A percentile compares a stretch with the other conserved stretches of the same genome.
Conservation (phyloP, 2,797 vertebrate species). For the Tachyglossus aculeatus region DNA sequence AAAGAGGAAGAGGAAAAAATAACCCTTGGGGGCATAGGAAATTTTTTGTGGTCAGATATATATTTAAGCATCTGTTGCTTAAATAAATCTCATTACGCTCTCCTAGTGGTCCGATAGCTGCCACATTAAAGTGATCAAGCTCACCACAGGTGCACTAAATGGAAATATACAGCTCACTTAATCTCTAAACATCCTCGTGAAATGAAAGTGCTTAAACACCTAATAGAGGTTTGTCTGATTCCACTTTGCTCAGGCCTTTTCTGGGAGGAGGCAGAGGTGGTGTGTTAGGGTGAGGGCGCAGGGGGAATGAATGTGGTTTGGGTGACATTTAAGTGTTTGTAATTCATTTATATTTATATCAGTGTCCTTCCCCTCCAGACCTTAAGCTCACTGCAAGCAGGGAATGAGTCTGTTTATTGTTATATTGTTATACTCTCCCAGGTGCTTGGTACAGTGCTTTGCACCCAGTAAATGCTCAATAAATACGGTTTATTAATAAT, state of each 20-base stretch:
- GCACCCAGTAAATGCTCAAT: no score
- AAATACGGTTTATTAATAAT: no score
- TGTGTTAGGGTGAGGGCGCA: no score
- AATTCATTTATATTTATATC: no score
- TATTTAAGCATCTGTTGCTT: conserved; percentile 56
- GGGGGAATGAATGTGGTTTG: no score
- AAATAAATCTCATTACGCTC: conserved; percentile 64
- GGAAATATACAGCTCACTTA: conserved; percentile 61
- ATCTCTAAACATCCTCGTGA: conserved; percentile 60
- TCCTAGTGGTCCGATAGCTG: conserved; percentile 52
- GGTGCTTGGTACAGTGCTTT: no score
- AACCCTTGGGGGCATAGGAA: conserved; percentile 53
- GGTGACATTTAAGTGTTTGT: no score
- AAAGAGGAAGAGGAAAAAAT: conserved; percentile 28
- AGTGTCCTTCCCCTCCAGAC: no score
- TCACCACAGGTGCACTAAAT: conserved; percentile 72
- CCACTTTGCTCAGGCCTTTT: conserved; percentile 34
- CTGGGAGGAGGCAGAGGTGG: no score
- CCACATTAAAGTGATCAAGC: conserved; percentile 68
- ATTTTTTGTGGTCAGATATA: conserved; percentile 60
- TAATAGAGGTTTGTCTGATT: conserved; percentile 61
- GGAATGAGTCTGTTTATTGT: no score
- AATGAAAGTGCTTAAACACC: conserved; percentile 61
- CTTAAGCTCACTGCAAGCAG: no score
- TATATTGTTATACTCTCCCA: no score